These are phyloP conservation scores for Irena cyanogastra DNA, from an alignment of 2,113 vertebrate species.

Conservation along the genomic window DNA sequence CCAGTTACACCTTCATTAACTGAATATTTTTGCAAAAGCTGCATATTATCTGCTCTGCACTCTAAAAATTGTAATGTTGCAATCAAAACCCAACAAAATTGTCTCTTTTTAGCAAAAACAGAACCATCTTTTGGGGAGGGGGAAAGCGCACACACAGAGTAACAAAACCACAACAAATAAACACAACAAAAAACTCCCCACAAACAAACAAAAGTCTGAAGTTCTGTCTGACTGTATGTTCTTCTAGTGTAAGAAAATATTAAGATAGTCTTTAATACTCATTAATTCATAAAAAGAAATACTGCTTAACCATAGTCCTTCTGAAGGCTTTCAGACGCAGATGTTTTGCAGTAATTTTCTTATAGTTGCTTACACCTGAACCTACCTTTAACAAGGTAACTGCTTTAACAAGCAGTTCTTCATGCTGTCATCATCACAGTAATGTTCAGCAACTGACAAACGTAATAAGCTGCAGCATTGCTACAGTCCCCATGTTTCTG, in stretches of 20 bases:
- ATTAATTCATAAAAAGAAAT: neutral
- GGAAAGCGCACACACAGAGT: neutral
- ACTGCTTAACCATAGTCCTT: neutral
- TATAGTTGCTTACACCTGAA: neutral
- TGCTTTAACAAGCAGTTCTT: neutral
- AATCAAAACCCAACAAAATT: neutral
- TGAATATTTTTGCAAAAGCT: neutral
- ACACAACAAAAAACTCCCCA: neutral
- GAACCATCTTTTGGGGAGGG: neutral
- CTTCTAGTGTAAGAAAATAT: neutral
- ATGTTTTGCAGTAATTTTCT: neutral
- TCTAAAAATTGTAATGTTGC: neutral
- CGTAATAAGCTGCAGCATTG: neutral
- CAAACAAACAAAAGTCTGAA: neutral
- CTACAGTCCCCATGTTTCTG: neutral
- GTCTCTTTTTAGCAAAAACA: neutral
- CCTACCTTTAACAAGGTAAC: neutral
- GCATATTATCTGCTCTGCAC: neutral
- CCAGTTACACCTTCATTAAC: neutral
- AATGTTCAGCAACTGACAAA: neutral
- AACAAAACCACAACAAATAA: neutral
- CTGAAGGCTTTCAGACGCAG: neutral
- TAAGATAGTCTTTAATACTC: neutral
- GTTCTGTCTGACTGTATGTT: neutral
- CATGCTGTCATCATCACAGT: neutral